Evolutionary conservation across 2,888 invertebrate genomes (phyloP).

Genomic region (Isoperla grammatica): DNA sequence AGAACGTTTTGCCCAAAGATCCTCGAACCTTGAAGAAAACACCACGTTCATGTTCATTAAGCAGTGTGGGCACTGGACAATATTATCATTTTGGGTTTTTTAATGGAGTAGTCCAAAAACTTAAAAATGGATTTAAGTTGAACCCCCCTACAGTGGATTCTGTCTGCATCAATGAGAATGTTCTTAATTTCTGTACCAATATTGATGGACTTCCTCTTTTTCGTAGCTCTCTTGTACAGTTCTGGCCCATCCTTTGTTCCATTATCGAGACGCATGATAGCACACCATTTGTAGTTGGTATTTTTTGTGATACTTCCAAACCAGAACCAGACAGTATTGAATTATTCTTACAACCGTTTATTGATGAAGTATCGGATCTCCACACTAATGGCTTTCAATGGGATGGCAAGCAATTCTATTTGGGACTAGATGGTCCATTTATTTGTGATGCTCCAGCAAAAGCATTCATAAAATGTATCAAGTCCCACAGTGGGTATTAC

Average conservation of each 20-base stretch:
- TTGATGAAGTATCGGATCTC: constrained; percentile 17
- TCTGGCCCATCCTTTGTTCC: constrained; percentile 29
- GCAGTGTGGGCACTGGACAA: background rate
- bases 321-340: constrained; percentile 21
- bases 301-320: constrained; percentile 27
- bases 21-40: no score
- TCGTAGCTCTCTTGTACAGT: constrained; percentile 22
- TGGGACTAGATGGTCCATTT: constrained; percentile 16
- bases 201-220: constrained; percentile 29
- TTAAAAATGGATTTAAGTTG: background rate
- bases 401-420: background rate
- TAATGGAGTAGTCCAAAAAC: no score
- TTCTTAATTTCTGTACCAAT: background rate
- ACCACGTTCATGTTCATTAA: no score
- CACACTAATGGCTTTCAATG: constrained; percentile 3
- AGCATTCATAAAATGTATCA: constrained; percentile 24
- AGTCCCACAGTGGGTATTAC: constrained; percentile 20
- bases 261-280: background rate
- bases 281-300: constrained; percentile 13
- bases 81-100: constrained; percentile 2
- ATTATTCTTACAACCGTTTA: constrained; percentile 13
- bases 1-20: no score
- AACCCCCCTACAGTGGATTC: background rate
- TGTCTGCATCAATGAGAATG: background rate
- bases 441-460: constrained; percentile 29